These are phyloP conservation scores for Chrysolophus pictus DNA, from an alignment of 2,797 vertebrate species.

Conservation along the genomic window DNA sequence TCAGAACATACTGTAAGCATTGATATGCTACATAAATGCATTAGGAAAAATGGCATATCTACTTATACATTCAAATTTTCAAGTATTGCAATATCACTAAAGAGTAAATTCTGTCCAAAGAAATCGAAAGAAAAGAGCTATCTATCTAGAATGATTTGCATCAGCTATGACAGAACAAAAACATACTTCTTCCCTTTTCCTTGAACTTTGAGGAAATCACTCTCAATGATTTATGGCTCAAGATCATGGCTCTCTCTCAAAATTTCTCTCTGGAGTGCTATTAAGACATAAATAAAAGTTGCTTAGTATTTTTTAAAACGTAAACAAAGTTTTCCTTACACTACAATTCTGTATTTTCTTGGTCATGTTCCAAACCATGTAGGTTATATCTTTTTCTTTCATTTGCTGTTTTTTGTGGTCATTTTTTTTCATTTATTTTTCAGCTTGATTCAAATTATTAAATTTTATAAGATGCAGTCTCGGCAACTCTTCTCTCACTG, in stretches of 20 bases:
- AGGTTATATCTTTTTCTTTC: neutral
- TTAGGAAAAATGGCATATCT: neutral
- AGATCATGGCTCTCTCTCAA: neutral
- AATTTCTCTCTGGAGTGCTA: neutral
- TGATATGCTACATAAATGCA: neutral
- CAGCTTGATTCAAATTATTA: neutral
- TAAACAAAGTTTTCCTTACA: neutral
- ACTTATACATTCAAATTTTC: neutral
- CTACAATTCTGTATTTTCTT: neutral
- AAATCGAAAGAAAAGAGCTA: neutral
- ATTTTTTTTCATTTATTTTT: neutral
- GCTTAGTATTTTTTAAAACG: neutral
- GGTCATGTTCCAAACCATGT: neutral
- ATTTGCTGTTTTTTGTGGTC: neutral
- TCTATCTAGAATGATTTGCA: neutral
- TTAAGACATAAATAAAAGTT: neutral
- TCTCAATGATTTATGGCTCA: neutral
- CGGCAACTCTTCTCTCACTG: neutral
- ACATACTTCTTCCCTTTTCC: neutral
- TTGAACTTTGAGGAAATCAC: neutral
- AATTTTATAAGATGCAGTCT: constrained; percentile 10
- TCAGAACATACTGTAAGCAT: neutral
- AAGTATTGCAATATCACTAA: neutral
- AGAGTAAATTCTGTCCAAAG: neutral
- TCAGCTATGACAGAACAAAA: neutral